A percentile compares a stretch with the other conserved stretches of the same genome.
Conservation (phyloP, 2,888 invertebrate species). For the Phymatocera aterrima region DNA sequence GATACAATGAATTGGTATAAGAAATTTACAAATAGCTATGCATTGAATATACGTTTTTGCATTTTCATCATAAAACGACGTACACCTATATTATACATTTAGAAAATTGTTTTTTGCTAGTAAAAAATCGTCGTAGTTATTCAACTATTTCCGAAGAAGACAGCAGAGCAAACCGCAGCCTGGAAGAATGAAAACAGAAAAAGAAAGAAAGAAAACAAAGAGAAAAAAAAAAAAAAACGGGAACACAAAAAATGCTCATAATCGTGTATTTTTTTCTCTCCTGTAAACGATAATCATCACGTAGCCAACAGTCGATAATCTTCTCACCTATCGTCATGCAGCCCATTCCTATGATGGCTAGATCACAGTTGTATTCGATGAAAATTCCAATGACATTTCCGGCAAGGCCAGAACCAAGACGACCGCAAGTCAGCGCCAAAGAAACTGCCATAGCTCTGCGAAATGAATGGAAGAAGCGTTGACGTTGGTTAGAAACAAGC, state of each 20-base stretch:
- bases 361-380: conserved; percentile 30
- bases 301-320: background rate
- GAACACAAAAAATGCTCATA: background rate
- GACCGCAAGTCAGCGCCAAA: conserved; percentile 12
- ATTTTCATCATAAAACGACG: no score
- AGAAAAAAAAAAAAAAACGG: background rate
- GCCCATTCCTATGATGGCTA: conserved; percentile 24
- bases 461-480: background rate
- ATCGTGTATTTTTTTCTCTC: background rate
- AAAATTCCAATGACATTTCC: conserved; percentile 36
- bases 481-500: background rate
- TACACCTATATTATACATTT: no score
- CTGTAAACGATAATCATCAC: background rate
- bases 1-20: no score
- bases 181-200: background rate
- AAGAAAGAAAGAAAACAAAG: background rate
- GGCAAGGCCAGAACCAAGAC: conserved; percentile 24
- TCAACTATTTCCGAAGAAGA: background rate
- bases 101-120: background rate
- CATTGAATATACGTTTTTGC: no score
- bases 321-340: conserved; percentile 46
- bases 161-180: conserved; percentile 21
- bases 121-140: background rate
- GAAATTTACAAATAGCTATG: no score
- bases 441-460: conserved; percentile 52